These are phyloP conservation scores for Cyclura pinguis DNA, from an alignment of 2,797 vertebrate genomes.

Conservation along the genomic window DNA sequence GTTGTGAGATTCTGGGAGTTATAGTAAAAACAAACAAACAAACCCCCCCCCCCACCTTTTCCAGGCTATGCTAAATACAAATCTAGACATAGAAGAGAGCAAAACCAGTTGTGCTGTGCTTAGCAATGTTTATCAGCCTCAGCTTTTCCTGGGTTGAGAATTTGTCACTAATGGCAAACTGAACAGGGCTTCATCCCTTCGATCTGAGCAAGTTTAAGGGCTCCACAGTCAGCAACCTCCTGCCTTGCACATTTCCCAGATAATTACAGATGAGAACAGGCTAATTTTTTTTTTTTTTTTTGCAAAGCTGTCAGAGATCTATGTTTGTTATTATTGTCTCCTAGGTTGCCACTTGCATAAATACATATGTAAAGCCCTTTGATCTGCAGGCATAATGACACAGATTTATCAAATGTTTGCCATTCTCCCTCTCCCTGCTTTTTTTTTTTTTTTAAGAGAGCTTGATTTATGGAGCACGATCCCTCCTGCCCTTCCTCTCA, in stretches of 20 bases:
- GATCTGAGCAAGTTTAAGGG: slow-evolving; percentile 29
- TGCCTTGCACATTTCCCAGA: slow-evolving; percentile 51
- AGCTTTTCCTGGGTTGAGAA: background rate
- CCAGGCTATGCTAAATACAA: background rate
- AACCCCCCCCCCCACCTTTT: too few species aligned
- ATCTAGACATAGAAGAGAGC: background rate
- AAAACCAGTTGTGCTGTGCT: background rate
- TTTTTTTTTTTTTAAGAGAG: slow-evolving; percentile 29
- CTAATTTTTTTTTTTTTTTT: slow-evolving; percentile 73
- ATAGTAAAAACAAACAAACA: too few species aligned
- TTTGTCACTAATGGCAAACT: slow-evolving; percentile 31
- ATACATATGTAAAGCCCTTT: slow-evolving; percentile 79
- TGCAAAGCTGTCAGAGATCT: slow-evolving; percentile 69
- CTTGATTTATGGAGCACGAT: slow-evolving; percentile 78
- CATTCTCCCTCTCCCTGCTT: slow-evolving; percentile 77
- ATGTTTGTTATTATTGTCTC: slow-evolving; percentile 73
- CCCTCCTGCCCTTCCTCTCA: slow-evolving; percentile 75
- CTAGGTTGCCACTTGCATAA: slow-evolving; percentile 73
- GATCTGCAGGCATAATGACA: slow-evolving; percentile 77
- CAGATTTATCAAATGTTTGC: slow-evolving; percentile 82
- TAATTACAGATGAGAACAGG: slow-evolving; percentile 70
- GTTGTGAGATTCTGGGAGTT: too few species aligned
- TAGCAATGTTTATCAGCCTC: slow-evolving; percentile 23
- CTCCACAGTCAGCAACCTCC: slow-evolving; percentile 37
- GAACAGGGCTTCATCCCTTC: slow-evolving; percentile 7